phyloP scores from a whole-genome alignment of 2,888 invertebrate species.

The Alloplasta piceator region DNA sequence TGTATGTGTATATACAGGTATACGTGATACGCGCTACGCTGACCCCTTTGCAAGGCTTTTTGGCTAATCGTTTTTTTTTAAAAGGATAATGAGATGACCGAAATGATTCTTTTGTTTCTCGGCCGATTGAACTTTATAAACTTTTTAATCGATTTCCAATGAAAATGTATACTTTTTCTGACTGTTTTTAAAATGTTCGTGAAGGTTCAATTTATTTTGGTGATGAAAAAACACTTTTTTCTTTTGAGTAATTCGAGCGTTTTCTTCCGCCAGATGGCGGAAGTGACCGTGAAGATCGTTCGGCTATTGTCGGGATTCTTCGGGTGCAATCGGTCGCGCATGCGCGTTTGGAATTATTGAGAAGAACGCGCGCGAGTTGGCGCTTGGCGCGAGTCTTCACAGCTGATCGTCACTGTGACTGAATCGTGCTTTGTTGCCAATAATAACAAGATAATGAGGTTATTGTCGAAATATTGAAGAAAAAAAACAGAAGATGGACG shows the following conservation, averaged over 20 bases:
- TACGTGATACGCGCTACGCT: background rate
- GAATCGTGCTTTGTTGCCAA: slow-evolving; percentile 9
- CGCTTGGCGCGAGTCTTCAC: background rate
- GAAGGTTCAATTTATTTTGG: background rate
- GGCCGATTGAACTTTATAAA: slow-evolving; percentile 22
- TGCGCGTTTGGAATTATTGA: background rate
- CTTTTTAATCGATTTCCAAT: background rate
- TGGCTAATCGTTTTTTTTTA: too few relatives aligned
- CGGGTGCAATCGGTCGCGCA: background rate
- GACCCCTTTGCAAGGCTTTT: background rate
- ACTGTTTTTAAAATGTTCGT: too few relatives aligned
- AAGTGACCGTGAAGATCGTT: background rate
- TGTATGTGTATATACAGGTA: too few relatives aligned
- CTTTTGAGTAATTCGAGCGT: slow-evolving; percentile 8
- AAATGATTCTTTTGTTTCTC: too few relatives aligned
- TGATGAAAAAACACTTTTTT: slow-evolving; percentile 10
- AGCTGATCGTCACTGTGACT: slow-evolving; percentile 24
- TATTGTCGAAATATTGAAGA: slow-evolving; percentile 14
- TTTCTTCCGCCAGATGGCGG: slow-evolving; percentile 19
- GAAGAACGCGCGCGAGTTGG: slow-evolving; percentile 5
- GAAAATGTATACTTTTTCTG: too few relatives aligned
- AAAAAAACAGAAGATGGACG: slow-evolving; percentile 61
- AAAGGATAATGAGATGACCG: too few relatives aligned
- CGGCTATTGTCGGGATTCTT: slow-evolving; percentile 13
- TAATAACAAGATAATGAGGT: slow-evolving; percentile 22